These are phyloP conservation scores for Octopus sinensis DNA, from an alignment of 1,140 invertebrate species.

Conservation along the genomic window DNA sequence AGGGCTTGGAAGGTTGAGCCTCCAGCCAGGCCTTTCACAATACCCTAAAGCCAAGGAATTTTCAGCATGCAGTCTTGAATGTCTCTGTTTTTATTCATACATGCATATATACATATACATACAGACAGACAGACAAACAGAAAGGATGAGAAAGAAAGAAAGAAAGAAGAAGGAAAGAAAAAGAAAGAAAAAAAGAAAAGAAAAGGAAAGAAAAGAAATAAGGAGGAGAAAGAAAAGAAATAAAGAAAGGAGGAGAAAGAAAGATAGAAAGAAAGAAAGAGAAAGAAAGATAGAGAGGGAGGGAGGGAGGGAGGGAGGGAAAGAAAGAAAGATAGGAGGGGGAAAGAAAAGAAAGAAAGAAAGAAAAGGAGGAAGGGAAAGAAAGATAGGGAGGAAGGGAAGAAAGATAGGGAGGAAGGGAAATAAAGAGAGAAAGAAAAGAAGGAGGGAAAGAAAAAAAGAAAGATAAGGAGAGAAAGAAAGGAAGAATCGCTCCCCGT, in stretches of 20 bases:
- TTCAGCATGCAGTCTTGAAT: not conserved
- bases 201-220: not conserved
- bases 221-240: not conserved
- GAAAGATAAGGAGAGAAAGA: not conserved
- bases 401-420: not conserved
- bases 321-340: not conserved
- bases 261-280: not conserved
- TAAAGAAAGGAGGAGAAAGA: not conserved
- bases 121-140: not conserved
- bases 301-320: not conserved
- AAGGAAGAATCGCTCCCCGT: too few species aligned
- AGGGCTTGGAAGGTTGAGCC: not conserved
- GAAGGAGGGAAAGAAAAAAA: not conserved
- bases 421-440: not conserved
- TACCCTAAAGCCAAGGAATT: not conserved
- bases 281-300: not conserved
- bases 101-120: not conserved
- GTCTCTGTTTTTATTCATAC: not conserved
- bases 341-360: not conserved
- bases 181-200: not conserved
- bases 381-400: not conserved
- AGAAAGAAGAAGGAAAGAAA: not conserved
- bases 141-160: not conserved
- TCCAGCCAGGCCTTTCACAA: not conserved
- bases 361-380: not conserved